Evolutionary conservation across 1,140 invertebrate species (phyloP).

Genomic region (Papilio xuthus): DNA sequence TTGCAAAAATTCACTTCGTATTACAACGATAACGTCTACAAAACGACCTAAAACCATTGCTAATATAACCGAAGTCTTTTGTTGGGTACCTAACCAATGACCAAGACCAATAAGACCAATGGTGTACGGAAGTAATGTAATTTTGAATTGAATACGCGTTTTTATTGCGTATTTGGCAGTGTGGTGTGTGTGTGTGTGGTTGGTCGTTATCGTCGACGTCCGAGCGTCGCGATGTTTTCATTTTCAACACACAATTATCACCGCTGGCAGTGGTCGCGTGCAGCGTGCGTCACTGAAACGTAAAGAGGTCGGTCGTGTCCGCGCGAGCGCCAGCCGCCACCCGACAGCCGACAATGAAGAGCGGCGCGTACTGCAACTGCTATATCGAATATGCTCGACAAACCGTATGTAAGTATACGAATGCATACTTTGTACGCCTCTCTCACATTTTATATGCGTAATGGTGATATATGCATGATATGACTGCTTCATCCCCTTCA

Average conservation of each 20-base stretch:
- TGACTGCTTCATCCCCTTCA: background rate
- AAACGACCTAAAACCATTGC: background rate
- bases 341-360: slow-evolving; percentile 56
- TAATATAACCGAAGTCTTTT: background rate
- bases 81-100: background rate
- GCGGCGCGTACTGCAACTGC: slow-evolving; percentile 58
- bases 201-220: slow-evolving; percentile 28
- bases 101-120: too few species aligned
- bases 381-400: slow-evolving; percentile 65
- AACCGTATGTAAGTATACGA: slow-evolving; percentile 58
- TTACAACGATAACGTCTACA: background rate
- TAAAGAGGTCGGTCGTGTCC: slow-evolving; percentile 74
- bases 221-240: slow-evolving; percentile 43
- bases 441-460: background rate
- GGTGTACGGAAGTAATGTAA: background rate
- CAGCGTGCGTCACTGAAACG: slow-evolving; percentile 65
- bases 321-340: slow-evolving; percentile 51
- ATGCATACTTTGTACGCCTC: slow-evolving; percentile 42
- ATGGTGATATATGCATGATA: background rate
- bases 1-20: slow-evolving; percentile 15
- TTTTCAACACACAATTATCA: slow-evolving; percentile 52
- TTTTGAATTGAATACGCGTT: background rate
- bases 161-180: slow-evolving; percentile 26
- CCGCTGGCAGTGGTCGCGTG: slow-evolving; percentile 50
- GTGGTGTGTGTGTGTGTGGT: slow-evolving; percentile 6